Evolutionary conservation across 92 coral and sea anemone species (phyloP).

Genomic region (Bergia sp.): DNA sequence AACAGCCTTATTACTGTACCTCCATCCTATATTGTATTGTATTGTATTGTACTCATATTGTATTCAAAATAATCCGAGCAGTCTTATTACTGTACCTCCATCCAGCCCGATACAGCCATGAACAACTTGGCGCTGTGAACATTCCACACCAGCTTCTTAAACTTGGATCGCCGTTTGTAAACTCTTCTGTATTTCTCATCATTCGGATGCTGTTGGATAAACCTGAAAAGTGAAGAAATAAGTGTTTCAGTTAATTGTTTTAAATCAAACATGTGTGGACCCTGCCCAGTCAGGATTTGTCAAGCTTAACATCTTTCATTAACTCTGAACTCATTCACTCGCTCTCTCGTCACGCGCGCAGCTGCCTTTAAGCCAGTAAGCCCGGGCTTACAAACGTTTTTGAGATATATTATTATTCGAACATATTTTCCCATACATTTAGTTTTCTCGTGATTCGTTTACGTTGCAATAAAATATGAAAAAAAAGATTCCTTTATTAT

Average conservation of each 20-base stretch:
- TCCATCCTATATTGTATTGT: neutral
- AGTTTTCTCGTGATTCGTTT: no score
- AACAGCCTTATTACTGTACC: no score
- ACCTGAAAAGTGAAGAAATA: neutral
- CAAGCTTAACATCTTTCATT: no score
- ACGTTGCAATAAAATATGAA: no score
- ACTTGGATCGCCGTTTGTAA: slow-evolving; percentile 38
- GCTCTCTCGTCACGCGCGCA: no score
- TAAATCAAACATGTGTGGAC: neutral
- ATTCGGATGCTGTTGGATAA: slow-evolving; percentile 30
- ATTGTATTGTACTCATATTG: neutral
- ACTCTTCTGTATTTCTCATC: slow-evolving; percentile 35
- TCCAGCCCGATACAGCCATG: slow-evolving; percentile 45
- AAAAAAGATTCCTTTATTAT: no score
- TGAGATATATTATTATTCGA: no score
- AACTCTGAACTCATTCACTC: no score
- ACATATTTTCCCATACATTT: no score
- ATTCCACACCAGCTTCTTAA: slow-evolving; percentile 38
- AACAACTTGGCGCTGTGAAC: slow-evolving; percentile 33
- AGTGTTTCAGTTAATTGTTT: neutral
- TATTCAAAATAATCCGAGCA: neutral
- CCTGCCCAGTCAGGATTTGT: no score
- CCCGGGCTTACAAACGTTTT: no score
- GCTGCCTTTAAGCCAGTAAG: no score
- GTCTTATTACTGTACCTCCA: slow-evolving; percentile 2